Percentiles rank a stretch among this genome's conserved stretches.
Evolutionary conservation across 2,113 vertebrate species (phyloP).

Genomic region (Myotis lucifugus): DNA sequence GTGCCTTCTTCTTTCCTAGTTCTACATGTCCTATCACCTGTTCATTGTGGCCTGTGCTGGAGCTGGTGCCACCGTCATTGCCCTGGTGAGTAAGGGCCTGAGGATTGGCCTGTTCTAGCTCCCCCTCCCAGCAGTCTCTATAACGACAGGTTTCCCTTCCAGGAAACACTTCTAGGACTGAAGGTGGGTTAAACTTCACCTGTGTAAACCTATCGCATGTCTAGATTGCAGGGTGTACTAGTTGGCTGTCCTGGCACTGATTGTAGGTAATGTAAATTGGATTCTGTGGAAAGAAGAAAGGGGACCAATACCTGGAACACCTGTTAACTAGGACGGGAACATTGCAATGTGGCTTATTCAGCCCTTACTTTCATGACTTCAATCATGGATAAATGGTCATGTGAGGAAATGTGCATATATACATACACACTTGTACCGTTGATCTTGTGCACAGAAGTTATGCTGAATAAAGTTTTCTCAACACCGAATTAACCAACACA

Average conservation of each 20-base stretch:
- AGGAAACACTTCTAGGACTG: neutral
- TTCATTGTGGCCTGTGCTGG: slow-evolving; percentile 99
- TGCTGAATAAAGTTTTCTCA: neutral
- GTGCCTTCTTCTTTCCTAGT: slow-evolving; percentile 85
- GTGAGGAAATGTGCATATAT: neutral
- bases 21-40: slow-evolving; percentile 98
- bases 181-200: neutral
- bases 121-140: neutral
- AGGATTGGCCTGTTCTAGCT: neutral
- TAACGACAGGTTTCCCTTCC: slow-evolving; percentile 59
- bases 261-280: neutral
- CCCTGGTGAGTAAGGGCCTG: slow-evolving; percentile 91
- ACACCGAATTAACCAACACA: neutral
- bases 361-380: neutral
- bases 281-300: neutral
- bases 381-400: neutral
- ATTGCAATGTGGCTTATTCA: neutral
- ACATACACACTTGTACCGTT: neutral
- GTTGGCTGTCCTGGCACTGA: neutral
- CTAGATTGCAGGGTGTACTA: slow-evolving; percentile 17
- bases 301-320: neutral
- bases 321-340: neutral
- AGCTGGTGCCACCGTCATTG: slow-evolving; percentile 97
- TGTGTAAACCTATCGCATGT: neutral
- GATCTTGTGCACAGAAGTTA: neutral